These are phyloP conservation scores for Apogon hyalosoma DNA, from an alignment of 2,797 vertebrate genomes.

Conservation along the genomic window DNA sequence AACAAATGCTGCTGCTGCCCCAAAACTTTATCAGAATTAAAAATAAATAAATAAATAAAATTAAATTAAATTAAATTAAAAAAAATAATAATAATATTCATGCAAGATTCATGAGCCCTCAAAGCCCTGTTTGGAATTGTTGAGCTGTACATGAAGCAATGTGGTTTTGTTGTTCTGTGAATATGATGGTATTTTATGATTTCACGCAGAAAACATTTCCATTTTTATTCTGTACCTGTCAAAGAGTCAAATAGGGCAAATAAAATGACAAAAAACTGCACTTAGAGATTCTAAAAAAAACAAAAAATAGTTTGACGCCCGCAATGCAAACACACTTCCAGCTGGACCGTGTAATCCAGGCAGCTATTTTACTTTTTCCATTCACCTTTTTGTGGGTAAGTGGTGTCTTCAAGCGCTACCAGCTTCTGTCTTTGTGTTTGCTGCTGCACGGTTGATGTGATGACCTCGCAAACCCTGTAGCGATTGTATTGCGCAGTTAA, in stretches of 20 bases:
- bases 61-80: too few species aligned
- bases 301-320: constrained; percentile 50
- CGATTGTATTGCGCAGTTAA: constrained; percentile 69
- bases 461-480: constrained; percentile 63
- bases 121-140: too few species aligned
- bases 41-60: too few species aligned
- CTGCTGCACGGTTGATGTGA: constrained; percentile 65
- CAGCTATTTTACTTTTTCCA: constrained; percentile 56
- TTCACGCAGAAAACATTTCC: neutral
- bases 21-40: too few species aligned
- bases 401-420: neutral
- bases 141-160: too few species aligned
- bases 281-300: constrained; percentile 40
- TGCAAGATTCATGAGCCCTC: too few species aligned
- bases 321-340: constrained; percentile 62
- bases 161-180: neutral
- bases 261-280: constrained; percentile 23
- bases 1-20: neutral
- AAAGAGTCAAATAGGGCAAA: constrained; percentile 14
- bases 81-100: too few species aligned
- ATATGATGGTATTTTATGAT: neutral
- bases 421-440: constrained; percentile 66
- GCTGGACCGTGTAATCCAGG: constrained; percentile 66
- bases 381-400: constrained; percentile 13
- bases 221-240: neutral